phyloP scores from a whole-genome alignment of 1,140 invertebrate species.

The Drosophila orosa region DNA sequence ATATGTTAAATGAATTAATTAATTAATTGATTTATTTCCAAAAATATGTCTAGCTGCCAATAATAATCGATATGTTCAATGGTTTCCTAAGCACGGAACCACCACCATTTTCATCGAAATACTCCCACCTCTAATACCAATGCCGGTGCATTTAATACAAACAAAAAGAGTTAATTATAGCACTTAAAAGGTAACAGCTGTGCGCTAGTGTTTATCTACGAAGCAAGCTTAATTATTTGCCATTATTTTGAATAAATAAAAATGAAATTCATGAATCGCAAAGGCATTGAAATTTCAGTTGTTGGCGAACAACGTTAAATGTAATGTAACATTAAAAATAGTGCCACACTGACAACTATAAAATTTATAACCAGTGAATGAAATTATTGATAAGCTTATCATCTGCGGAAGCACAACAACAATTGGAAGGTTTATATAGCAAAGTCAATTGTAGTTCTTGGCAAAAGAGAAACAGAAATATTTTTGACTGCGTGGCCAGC shows the following conservation, averaged over 20 bases:
- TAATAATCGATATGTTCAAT: neutral
- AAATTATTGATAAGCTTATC: constrained; percentile 56
- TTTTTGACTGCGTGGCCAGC: constrained; percentile 65
- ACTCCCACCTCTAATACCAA: constrained; percentile 4
- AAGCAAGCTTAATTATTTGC: neutral
- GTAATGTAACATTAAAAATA: constrained; percentile 27
- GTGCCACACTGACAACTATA: constrained; percentile 46
- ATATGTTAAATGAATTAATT: neutral
- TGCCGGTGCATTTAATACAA: constrained; percentile 32
- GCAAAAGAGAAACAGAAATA: constrained; percentile 23
- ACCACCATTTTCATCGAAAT: neutral
- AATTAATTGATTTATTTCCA: too few species aligned
- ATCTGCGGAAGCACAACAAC: constrained; percentile 39
- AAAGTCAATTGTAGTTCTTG: constrained; percentile 14
- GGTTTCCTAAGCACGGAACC: neutral
- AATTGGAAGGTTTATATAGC: constrained; percentile 10
- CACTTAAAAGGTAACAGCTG: constrained; percentile 34
- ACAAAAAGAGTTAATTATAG: constrained; percentile 35
- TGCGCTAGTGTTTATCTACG: neutral
- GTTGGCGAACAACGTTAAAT: too few species aligned
- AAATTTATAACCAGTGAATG: constrained; percentile 43
- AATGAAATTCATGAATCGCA: neutral
- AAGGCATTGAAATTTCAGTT: constrained; percentile 1
- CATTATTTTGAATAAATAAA: neutral
- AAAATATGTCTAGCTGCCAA: neutral